These are phyloP conservation scores for Creontiades dilutus DNA, from an alignment of 2,888 invertebrate genomes.

Conservation along the genomic window DNA sequence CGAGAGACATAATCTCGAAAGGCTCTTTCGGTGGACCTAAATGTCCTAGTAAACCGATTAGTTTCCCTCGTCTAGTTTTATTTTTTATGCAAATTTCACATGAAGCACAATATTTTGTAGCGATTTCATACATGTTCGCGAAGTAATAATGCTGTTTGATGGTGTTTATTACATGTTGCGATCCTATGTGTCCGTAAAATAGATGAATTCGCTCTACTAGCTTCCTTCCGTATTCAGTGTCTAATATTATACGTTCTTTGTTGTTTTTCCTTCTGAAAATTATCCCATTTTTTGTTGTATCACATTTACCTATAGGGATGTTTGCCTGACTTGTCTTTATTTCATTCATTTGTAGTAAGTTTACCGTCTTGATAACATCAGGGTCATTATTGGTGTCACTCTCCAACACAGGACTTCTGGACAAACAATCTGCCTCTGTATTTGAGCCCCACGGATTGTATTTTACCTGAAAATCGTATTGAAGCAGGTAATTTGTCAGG, in stretches of 20 bases:
- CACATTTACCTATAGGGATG: background rate
- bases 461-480: no score
- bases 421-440: no score
- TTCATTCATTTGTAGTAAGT: conserved; percentile 71
- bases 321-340: background rate
- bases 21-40: conserved; percentile 76
- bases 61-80: conserved; percentile 52
- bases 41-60: conserved; percentile 67
- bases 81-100: conserved; percentile 69
- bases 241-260: conserved; percentile 58
- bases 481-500: no score
- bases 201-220: conserved; percentile 64
- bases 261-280: conserved; percentile 37
- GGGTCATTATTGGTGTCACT: no score
- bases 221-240: conserved; percentile 53
- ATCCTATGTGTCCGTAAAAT: conserved; percentile 70
- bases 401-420: no score
- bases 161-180: conserved; percentile 44
- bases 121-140: conserved; percentile 45
- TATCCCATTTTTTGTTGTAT: conserved; percentile 6
- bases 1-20: conserved; percentile 77
- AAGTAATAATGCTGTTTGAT: conserved; percentile 67
- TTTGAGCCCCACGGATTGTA: no score
- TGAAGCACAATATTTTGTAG: conserved; percentile 52
- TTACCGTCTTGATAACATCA: no score